Base-by-base conservation (phyloP, 2,797 vertebrate species). In the Channa striata region DNA sequence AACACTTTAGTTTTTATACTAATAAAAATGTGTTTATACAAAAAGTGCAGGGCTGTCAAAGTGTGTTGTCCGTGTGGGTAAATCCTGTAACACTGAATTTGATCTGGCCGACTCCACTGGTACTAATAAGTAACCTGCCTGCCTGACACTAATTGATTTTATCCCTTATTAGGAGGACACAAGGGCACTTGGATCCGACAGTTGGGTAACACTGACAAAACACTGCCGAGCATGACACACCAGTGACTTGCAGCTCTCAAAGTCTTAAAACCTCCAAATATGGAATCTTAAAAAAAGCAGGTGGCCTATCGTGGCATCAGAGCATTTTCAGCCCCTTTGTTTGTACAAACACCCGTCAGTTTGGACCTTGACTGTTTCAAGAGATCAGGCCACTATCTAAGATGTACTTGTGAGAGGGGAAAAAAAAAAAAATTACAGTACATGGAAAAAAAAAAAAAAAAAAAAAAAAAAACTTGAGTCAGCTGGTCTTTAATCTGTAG, bases 281-380 rank as follows among this genome's bases (percentile, higher is more conserved):
- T 92, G 93, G 92, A 74, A 80, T 87, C 88, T 92, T 90, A 75
- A 70, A 84, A 70, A 84, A 74, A 44, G 25, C 60, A 74, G 68
- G 40, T 36, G 67, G 69, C 80, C 81, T 74, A 34, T 64, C 19
- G 65, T 21, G 52, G 59, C 20, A 64, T 46, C 65, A 30, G 33
- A 61, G 50, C 1, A 30, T 50, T 80, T 77, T 73, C 76, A 72
- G 69, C 72, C 76, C 67, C 59, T 71, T 17, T 90, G 87, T 93
- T 93, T 93, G 85, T 85, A 80, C 84, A 87, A 89, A 81, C 23
- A 7, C 68, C 60, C 85, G 79, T 73, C 74, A 75, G 82, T 81
- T 90, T 94, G 93, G 91, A 94, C 93, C 89, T 93, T 91, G 91
- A 91, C 91, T 90, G 51, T 78, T 82, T 86, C 79, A 84, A 87